phyloP scores from a whole-genome alignment of 53 echinoderm and acorn worm genomes.

The Astropecten irregularis region DNA sequence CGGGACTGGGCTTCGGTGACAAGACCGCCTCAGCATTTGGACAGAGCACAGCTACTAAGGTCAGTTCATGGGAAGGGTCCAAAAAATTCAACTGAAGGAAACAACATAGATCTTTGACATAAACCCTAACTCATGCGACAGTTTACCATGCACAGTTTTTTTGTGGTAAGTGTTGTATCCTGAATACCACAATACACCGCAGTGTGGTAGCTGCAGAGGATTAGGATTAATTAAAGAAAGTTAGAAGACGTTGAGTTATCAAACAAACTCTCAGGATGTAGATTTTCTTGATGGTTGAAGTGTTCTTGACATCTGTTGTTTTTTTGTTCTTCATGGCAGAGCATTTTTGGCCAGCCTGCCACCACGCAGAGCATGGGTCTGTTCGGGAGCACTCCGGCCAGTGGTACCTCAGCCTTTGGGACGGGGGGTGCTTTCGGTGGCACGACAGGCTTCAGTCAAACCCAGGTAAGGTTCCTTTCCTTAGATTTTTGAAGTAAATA shows the following conservation, averaged over 20 bases:
- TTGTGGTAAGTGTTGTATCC: too few relatives aligned
- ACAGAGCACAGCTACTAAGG: conserved; percentile 10
- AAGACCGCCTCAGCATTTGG: conserved; percentile 60
- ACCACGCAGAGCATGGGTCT: conserved; percentile 65
- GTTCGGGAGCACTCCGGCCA: conserved; percentile 72
- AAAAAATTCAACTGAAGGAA: neutral
- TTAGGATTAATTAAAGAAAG: too few relatives aligned
- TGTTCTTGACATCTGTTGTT: neutral
- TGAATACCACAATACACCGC: too few relatives aligned
- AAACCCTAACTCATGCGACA: too few relatives aligned
- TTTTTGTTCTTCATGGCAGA: conserved; percentile 27
- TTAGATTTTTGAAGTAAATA: too few relatives aligned
- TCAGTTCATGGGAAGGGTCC: neutral
- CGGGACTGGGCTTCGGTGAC: conserved; percentile 62
- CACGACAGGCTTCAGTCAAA: conserved; percentile 75
- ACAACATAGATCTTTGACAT: too few relatives aligned
- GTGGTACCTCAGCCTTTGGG: conserved; percentile 75
- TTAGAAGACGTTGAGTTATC: too few relatives aligned
- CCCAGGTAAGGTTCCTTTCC: conserved; percentile 67
- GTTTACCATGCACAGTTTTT: too few relatives aligned
- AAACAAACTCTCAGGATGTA: too few relatives aligned
- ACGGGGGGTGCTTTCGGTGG: conserved; percentile 48
- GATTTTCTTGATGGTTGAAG: neutral
- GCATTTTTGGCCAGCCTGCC: conserved; percentile 78
- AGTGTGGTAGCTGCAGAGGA: too few relatives aligned